phyloP scores from a whole-genome alignment of 2,797 vertebrate genomes.

The Decapterus maruadsi region DNA sequence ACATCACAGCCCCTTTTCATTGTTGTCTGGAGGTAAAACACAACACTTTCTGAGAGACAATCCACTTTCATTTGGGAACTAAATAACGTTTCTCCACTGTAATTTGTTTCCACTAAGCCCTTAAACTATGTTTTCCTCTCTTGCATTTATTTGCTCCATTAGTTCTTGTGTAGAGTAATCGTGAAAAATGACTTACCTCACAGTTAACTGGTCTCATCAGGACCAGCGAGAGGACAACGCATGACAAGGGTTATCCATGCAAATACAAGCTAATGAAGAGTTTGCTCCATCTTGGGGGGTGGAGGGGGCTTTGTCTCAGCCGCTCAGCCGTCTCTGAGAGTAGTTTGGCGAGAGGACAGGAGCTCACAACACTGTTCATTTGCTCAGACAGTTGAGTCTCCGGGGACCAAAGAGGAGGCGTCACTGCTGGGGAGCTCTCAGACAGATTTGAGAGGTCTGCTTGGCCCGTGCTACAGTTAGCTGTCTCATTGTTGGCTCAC shows the following conservation, averaged over 20 bases:
- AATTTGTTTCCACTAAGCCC: slow-evolving; percentile 35
- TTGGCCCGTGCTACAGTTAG: slow-evolving; percentile 45
- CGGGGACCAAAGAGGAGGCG: slow-evolving; percentile 36
- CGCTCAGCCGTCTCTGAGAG: slow-evolving; percentile 35
- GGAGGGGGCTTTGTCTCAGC: slow-evolving; percentile 47
- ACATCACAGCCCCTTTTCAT: slow-evolving; percentile 2
- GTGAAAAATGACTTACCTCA: slow-evolving; percentile 59
- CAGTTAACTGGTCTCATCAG: slow-evolving; percentile 36
- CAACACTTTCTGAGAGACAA: neutral
- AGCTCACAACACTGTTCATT: slow-evolving; percentile 47
- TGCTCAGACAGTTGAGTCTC: slow-evolving; percentile 51
- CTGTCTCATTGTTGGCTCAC: slow-evolving; percentile 54
- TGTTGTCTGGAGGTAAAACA: neutral
- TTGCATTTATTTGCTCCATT: slow-evolving; percentile 20
- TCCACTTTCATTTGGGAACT: neutral
- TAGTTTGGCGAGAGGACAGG: slow-evolving; percentile 49
- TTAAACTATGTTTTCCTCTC: slow-evolving; percentile 9
- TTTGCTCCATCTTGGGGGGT: slow-evolving; percentile 36
- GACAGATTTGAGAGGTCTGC: slow-evolving; percentile 56
- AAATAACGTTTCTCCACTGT: slow-evolving; percentile 15
- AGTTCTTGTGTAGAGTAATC: slow-evolving; percentile 39
- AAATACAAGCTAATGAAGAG: slow-evolving; percentile 59
- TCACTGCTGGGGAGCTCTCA: slow-evolving; percentile 29
- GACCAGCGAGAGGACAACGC: slow-evolving; percentile 12
- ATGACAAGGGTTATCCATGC: slow-evolving; percentile 60